Conservation (phyloP, 2,113 vertebrate genomes). For the Ceratotherium simum region DNA sequence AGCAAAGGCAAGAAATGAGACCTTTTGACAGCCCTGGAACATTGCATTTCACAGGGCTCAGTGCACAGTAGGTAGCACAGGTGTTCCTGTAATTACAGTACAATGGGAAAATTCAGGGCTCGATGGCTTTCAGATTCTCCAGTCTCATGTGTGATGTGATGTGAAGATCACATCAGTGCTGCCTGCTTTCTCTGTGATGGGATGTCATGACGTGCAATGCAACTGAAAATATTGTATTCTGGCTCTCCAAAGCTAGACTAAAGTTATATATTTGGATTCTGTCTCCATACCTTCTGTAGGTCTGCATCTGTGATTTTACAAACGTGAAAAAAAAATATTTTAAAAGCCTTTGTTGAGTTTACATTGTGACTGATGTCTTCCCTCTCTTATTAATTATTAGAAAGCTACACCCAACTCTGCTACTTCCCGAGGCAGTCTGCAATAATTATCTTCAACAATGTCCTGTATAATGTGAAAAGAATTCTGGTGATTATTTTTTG, state of each 20-base stretch:
- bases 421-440: background rate
- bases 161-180: background rate
- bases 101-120: conserved; percentile 43
- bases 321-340: background rate
- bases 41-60: background rate
- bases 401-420: background rate
- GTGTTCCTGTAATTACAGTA: conserved; percentile 52
- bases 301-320: background rate
- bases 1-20: conserved; percentile 39
- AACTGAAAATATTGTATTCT: conserved; percentile 3
- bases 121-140: conserved; percentile 7
- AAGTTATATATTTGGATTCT: background rate
- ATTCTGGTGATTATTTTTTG: background rate
- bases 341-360: background rate
- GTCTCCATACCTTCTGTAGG: background rate
- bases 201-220: background rate
- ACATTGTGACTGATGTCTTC: background rate
- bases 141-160: background rate
- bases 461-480: background rate
- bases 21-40: conserved; percentile 32
- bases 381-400: background rate
- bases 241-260: background rate
- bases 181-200: conserved; percentile 21
- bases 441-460: background rate
- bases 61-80: conserved; percentile 51